Evolutionary conservation across 2,888 invertebrate species (phyloP), one percentile per base, ranked within the genome.

Genomic region (Strigamia maritima): DNA sequence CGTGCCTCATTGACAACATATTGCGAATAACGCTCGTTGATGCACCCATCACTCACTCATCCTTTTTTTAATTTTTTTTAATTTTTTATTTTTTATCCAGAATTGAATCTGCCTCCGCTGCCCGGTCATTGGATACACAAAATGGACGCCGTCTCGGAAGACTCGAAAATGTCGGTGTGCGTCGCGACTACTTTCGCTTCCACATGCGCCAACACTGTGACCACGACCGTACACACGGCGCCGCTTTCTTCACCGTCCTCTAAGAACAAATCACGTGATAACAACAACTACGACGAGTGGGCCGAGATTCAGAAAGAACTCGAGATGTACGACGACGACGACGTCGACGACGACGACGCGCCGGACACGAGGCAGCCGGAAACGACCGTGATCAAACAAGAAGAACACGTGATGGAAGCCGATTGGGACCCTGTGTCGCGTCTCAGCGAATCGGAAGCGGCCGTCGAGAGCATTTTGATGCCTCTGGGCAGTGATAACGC

Each of bases 291-390:
- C 82, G 91, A 91, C 84, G 91, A 91, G 83, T 91, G 91, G 91
- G 87, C 90, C 60, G 91, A 90, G 81, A 89, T 91, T 79, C 90
- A 91, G 82, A 89, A 90, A 79, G 91, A 91, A 83, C 85, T 91
- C 2, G 90, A 89, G 79, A 86, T 86, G 60, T 87, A 86, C 81
- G 70, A 70, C 28, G 70, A 70, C 26, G 70, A 26, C n/a, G 24
- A 24, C 14, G 8, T n/a, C 81, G 70, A 70, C 28, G 70, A 70
- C 26, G 70, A 26, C n/a, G 24, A 24, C 14, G 8, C 16, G 60
- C 3, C 8, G n/a, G 2, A n/a, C 40, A 35, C 35, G 35, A 35
- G 35, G 35, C 35, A 35, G 14, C 6, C 14, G 6, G 22, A 54
- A 54, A 44, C 44, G 44, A 0, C 44, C n/a, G 22, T n/a, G n/a